Evolutionary conservation across 2,888 invertebrate genomes (phyloP), one percentile per base, ranked within the genome.

Genomic region (Aphrophora alni): DNA sequence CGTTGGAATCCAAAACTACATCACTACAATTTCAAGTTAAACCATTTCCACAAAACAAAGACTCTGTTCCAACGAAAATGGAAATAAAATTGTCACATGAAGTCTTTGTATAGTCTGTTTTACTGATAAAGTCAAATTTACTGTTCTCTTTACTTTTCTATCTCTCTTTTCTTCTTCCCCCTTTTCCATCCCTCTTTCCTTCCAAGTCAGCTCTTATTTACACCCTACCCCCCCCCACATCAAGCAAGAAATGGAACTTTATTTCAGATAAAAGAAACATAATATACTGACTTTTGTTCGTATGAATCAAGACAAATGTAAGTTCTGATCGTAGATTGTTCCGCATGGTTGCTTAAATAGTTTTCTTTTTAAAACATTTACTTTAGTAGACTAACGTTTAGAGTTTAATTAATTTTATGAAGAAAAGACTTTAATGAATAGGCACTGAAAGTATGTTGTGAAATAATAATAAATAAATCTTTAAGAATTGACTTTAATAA

Each of bases 181-280:
- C 59, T 21, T 21, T 21, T 59, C 44, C 10, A 33, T 4, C 33
- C 33, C 44, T n/a, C n/a, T n/a, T n/a, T n/a, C n/a, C n/a, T n/a
- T 3, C 59, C n/a, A 3, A 59, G 59, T 59, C 59, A 59, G 59
- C 21, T 59, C 59, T 59, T 59, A 59, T 59, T 59, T 59, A 59
- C 59, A 59, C 59, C 44, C 44, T 44, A 2, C 44, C 44, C 10
- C 8, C 14, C 59, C 12, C 59, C 21, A 4, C 59, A 21, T 59
- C 59, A 59, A 59, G 59, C 21, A 59, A 59, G 21, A 21, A 59
- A 59, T 59, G 59, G 59, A 59, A 59, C 59, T 59, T 59, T 59
- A 59, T 59, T 44, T 59, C 59, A 21, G 59, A 59, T 59, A 59
- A 59, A 59, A 59, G 59, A 59, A 59, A 59, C 59, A 59, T 59